Evolutionary conservation across 2,797 vertebrate species (phyloP).

Genomic region (Eleutherodactylus coqui): DNA sequence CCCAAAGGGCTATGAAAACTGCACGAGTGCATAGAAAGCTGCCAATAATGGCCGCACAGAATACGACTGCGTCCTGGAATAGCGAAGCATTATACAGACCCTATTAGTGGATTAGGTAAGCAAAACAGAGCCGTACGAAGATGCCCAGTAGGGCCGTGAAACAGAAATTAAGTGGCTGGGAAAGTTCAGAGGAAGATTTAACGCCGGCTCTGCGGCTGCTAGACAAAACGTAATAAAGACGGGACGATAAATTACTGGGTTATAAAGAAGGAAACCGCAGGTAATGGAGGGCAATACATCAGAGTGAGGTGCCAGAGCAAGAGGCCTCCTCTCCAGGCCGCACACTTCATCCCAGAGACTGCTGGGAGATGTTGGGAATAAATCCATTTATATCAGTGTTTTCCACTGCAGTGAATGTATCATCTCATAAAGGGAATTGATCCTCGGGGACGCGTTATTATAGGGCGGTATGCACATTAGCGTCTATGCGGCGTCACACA

Average conservation of each 20-base stretch:
- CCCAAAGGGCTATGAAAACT: background rate
- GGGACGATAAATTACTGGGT: constrained; percentile 48
- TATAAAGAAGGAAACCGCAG: constrained; percentile 55
- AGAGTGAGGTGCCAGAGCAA: background rate
- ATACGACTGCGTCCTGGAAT: constrained; percentile 9
- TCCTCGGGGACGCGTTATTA: constrained; percentile 12
- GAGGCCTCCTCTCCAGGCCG: background rate
- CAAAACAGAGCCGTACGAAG: constrained; percentile 4
- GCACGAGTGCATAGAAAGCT: constrained; percentile 21
- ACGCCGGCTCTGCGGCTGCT: background rate
- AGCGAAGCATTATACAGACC: constrained; percentile 18
- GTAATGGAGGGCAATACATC: constrained; percentile 61
- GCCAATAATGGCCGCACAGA: constrained; percentile 9
- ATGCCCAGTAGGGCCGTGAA: constrained; percentile 50
- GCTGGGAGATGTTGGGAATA: constrained; percentile 20
- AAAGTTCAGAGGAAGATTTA: constrained; percentile 54
- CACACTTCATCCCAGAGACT: constrained; percentile 25
- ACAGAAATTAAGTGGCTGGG: constrained; percentile 33
- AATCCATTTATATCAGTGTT: constrained; percentile 30
- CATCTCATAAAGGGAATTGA: constrained; percentile 33
- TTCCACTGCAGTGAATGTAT: constrained; percentile 8
- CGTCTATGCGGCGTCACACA: background rate
- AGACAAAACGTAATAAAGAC: constrained; percentile 61
- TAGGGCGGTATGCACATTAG: constrained; percentile 7
- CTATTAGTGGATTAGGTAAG: constrained; percentile 49